Conservation (phyloP, 2,797 vertebrate species). For the Myotis pilosus region DNA sequence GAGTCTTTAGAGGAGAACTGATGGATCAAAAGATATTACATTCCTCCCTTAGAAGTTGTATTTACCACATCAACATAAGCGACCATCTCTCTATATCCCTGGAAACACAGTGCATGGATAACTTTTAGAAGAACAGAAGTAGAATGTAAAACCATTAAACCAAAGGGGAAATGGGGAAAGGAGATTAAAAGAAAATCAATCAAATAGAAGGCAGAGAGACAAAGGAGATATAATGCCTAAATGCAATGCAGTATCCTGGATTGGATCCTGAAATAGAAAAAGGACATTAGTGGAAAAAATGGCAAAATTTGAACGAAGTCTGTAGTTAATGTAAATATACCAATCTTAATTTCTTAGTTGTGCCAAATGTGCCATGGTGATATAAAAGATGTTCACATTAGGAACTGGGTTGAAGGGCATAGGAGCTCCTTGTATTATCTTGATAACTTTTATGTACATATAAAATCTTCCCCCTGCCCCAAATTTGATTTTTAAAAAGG, state of each 20-base stretch:
- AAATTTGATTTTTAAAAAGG: neutral
- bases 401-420: neutral
- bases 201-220: constrained; percentile 17
- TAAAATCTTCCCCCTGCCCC: neutral
- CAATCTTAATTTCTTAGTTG: neutral
- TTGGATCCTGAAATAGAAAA: neutral
- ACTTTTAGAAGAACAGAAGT: constrained; percentile 23
- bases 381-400: neutral
- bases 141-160: neutral
- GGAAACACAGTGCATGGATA: neutral
- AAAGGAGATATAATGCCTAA: neutral
- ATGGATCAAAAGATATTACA: constrained; percentile 2
- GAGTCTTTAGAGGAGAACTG: neutral
- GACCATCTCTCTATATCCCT: neutral
- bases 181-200: neutral
- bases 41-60: neutral
- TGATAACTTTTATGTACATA: neutral
- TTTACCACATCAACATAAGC: neutral
- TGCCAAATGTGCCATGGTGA: neutral
- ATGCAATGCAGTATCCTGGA: neutral
- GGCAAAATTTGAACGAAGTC: neutral
- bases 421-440: neutral
- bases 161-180: neutral
- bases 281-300: neutral
- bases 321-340: neutral